Conservation (phyloP, 2,113 vertebrate genomes). For the Gavialis gangeticus region DNA sequence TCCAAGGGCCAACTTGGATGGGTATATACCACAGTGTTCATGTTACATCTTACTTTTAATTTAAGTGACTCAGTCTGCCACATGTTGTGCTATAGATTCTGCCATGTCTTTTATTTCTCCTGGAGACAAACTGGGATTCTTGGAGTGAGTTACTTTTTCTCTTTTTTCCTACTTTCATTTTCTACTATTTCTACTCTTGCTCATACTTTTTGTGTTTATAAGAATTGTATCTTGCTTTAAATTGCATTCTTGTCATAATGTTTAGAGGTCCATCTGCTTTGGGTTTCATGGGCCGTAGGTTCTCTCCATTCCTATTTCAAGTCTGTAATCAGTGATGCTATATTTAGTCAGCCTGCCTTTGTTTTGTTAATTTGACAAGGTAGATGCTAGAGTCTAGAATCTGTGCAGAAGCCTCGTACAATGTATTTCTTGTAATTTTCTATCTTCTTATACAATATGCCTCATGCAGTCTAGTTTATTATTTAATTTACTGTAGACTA, state of each 20-base stretch:
- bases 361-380: slow-evolving; percentile 16
- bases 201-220: background rate
- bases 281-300: background rate
- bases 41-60: background rate
- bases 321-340: background rate
- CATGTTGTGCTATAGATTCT: background rate
- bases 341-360: background rate
- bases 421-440: background rate
- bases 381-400: background rate
- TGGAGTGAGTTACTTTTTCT: background rate
- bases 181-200: background rate
- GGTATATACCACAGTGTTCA: background rate
- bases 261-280: background rate
- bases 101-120: background rate
- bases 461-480: background rate
- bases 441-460: background rate
- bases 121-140: background rate
- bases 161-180: background rate
- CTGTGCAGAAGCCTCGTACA: background rate
- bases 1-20: background rate
- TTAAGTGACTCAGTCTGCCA: background rate
- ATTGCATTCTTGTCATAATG: background rate
- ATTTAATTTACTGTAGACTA: background rate
- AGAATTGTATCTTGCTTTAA: background rate
- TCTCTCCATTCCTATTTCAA: background rate